phyloP scores from a whole-genome alignment of 2,797 vertebrate species.

The Oceanodroma leucorhoa region DNA sequence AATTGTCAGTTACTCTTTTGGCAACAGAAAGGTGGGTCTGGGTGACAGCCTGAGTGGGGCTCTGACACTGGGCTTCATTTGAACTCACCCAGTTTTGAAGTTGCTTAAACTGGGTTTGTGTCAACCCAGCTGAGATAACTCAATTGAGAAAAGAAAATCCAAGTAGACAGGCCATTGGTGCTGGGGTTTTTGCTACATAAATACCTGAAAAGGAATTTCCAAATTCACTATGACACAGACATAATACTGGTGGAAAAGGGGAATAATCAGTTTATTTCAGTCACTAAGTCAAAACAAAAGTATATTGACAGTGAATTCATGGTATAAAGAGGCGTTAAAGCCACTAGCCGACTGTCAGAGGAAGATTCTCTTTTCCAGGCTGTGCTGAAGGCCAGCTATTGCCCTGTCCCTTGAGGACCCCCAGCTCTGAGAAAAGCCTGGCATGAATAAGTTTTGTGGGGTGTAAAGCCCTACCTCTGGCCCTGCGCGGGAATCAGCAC shows the following conservation, averaged over 20 bases:
- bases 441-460: neutral
- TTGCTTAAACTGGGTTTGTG: constrained; percentile 42
- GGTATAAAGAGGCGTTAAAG: constrained; percentile 5
- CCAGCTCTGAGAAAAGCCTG: neutral
- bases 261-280: constrained; percentile 64
- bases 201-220: constrained; percentile 60
- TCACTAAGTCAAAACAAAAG: constrained; percentile 55
- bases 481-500: fast-evolving
- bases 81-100: neutral
- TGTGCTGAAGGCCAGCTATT: neutral
- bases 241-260: constrained; percentile 50
- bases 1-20: neutral
- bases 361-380: constrained; percentile 18
- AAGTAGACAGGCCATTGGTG: constrained; percentile 43
- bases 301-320: constrained; percentile 41
- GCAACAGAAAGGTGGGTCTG: neutral
- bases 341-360: fast-evolving
- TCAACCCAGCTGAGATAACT: constrained; percentile 44
- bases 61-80: neutral
- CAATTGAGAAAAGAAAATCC: constrained; percentile 22
- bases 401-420: neutral
- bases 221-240: constrained; percentile 56
- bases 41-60: neutral
- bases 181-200: constrained; percentile 32
- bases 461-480: neutral